Base-by-base conservation (phyloP, 2,113 vertebrate genomes). In the Setophaga kirtlandii region DNA sequence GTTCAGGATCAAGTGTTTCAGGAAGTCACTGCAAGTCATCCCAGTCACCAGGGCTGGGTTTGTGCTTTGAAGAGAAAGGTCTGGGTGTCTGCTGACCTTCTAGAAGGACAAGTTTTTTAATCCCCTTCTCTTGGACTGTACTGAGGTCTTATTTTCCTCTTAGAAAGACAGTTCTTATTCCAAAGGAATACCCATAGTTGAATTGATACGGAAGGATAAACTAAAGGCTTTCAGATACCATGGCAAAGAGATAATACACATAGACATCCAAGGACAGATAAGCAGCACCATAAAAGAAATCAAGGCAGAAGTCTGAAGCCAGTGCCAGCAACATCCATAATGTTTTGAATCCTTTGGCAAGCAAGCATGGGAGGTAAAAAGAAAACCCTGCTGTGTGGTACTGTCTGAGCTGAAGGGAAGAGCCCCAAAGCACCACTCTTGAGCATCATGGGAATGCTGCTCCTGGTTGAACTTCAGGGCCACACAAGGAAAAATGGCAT, bases 1-100 rank as follows among this genome's bases (percentile, higher is more conserved):
- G 6, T 22, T 22, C 62, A 44, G 20, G 3, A 3, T 3, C 0
- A 3, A 67, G 20, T 3, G 42, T 50, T 60, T 14, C 8, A 41
- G n/a, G 16, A 60, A 60, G 37, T 30, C 49, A 49, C 31, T 50
- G 30, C 52, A 75, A 35, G 25, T 67, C 21, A 50, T n/a, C 21
- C 2, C 73, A 63, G 20, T 24, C 15, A 9, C 35, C 28, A 50
- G 28, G 27, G 15, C 31, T 75, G 31, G 24, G 9, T 46, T 53
- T 65, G 44, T 28, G n/a, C 41, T 69, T 81, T 42, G 22, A 55
- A 37, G 58, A 12, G 19, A 83, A 41, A 17, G 50, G 27, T 42
- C 24, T n/a, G 30, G 22, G 11, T n/a, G 14, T 56, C 64, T 73
- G 58, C 6, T 73, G n/a, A 44, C 42, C 31, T 93, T 60, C 60